Conservation (phyloP, 2,113 vertebrate species). For the Brienomyrus longianalis region DNA sequence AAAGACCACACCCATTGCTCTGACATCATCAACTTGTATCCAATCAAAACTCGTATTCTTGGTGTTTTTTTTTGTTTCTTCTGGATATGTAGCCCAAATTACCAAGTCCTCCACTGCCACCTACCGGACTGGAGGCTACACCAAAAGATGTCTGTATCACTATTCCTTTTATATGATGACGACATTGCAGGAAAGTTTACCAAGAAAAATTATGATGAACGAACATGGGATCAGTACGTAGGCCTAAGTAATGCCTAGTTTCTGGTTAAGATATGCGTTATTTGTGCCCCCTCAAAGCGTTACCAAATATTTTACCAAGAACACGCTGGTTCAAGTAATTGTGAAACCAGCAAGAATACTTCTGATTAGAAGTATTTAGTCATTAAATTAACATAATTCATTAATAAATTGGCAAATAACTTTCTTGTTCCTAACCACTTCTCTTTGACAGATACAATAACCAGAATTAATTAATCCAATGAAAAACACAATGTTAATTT, state of each 20-base stretch:
- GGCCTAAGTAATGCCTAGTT: not conserved
- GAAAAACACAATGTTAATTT: not conserved
- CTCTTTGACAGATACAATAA: not conserved
- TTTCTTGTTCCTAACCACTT: not conserved
- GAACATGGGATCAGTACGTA: not conserved
- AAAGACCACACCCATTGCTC: constrained; percentile 25
- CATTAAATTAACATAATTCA: not conserved
- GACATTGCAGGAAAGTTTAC: not conserved
- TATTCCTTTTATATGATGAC: not conserved
- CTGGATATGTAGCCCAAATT: not conserved
- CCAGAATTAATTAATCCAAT: not conserved
- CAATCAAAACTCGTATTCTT: not conserved
- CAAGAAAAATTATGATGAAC: not conserved
- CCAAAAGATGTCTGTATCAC: not conserved
- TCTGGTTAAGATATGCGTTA: not conserved
- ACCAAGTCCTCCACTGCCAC: not conserved
- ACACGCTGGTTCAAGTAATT: not conserved
- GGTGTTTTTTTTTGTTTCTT: constrained; percentile 10
- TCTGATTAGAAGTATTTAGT: not conserved
- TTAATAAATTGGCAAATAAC: not conserved
- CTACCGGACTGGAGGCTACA: constrained; percentile 1
- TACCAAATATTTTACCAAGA: not conserved
- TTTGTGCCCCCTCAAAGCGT: not conserved
- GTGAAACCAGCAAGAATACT: not conserved
- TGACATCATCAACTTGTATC: not conserved